Conservation (phyloP, 2,113 vertebrate genomes). For the Caranx melampygus region DNA sequence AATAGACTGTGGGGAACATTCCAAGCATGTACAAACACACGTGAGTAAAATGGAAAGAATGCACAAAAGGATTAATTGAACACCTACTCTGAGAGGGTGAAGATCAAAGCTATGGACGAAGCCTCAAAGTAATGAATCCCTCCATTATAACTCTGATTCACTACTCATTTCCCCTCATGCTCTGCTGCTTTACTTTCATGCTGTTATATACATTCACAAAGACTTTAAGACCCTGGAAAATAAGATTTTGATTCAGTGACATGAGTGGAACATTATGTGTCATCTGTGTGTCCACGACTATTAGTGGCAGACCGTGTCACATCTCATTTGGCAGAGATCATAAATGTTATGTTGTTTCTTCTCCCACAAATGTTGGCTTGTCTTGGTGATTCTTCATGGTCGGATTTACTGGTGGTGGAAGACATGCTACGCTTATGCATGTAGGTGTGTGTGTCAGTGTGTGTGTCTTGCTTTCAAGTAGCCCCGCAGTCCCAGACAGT, state of each 20-base stretch:
- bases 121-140: background rate
- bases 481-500: slow-evolving; percentile 71
- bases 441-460: slow-evolving; percentile 29
- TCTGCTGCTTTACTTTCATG: slow-evolving; percentile 2
- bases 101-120: background rate
- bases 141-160: no score
- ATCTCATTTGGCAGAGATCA: slow-evolving; percentile 60
- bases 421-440: slow-evolving; percentile 24
- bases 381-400: slow-evolving; percentile 46
- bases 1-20: slow-evolving; percentile 52
- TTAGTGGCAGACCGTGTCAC: slow-evolving; percentile 65
- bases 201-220: slow-evolving; percentile 21
- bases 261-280: slow-evolving; percentile 47
- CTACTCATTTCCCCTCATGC: background rate
- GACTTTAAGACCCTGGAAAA: slow-evolving; percentile 43
- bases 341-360: slow-evolving; percentile 54
- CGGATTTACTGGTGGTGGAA: slow-evolving; percentile 34
- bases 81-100: slow-evolving; percentile 29
- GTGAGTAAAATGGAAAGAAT: slow-evolving; percentile 72
- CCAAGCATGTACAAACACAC: slow-evolving; percentile 74
- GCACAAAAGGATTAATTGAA: slow-evolving; percentile 39
- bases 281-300: slow-evolving; percentile 48
- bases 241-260: slow-evolving; percentile 29
- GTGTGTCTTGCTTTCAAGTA: slow-evolving; percentile 52
- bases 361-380: slow-evolving; percentile 52